Percentiles rank a stretch among this genome's conserved stretches.
phyloP scores from a whole-genome alignment of 2,113 vertebrate species.

The Ageneiosus marmoratus region DNA sequence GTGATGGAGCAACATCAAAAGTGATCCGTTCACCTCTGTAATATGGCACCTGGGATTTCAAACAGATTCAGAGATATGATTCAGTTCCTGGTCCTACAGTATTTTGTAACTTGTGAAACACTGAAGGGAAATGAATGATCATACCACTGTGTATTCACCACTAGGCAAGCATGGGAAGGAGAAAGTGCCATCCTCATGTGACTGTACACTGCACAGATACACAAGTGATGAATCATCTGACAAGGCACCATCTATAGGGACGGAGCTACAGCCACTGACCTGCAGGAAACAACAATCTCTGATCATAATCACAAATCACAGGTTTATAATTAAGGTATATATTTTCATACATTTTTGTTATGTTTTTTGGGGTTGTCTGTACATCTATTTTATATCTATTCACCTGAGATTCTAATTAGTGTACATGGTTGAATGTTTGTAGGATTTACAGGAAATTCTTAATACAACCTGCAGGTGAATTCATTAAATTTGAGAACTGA shows the following conservation, averaged over 20 bases:
- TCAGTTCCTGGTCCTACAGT: not conserved
- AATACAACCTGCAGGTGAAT: not conserved
- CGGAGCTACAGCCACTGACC: slow-evolving; percentile 81
- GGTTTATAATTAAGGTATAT: not conserved
- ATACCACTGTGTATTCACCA: slow-evolving; percentile 90
- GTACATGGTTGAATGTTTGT: not conserved
- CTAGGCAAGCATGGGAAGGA: slow-evolving; percentile 88
- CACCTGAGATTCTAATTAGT: not conserved
- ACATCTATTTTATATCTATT: not conserved
- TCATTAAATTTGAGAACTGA: not conserved
- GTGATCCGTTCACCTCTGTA: slow-evolving; percentile 97
- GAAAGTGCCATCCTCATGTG: slow-evolving; percentile 89
- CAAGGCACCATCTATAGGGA: slow-evolving; percentile 84
- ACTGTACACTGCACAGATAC: slow-evolving; percentile 87
- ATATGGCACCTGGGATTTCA: slow-evolving; percentile 83
- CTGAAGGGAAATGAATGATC: slow-evolving; percentile 20
- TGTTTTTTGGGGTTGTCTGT: not conserved
- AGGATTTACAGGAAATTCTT: not conserved
- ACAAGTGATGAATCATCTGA: slow-evolving; percentile 74
- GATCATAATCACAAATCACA: not conserved
- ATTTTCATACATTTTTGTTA: not conserved
- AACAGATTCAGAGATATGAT: not conserved
- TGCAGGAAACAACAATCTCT: slow-evolving; percentile 63
- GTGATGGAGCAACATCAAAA: slow-evolving; percentile 93
- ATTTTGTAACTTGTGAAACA: not conserved